Evolutionary conservation across 2,888 invertebrate genomes (phyloP), one percentile per base, ranked within the genome.

Genomic region (Nowickia ferox): DNA sequence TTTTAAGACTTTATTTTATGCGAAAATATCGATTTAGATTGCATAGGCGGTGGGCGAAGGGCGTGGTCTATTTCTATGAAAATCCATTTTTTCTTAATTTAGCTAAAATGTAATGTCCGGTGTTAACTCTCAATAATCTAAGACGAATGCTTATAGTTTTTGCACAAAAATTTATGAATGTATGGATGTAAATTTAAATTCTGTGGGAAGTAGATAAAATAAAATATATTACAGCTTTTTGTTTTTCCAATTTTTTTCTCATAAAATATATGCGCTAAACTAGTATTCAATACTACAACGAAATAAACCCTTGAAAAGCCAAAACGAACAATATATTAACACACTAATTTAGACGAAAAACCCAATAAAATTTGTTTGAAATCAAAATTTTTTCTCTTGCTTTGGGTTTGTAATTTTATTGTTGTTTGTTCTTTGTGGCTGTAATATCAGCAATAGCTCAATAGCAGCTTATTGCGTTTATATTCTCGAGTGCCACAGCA

Each of bases 381-480:
- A 57, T 11, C 53, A 53, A 53, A 19, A 30, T 55, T 30, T 57
- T 38, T 13, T 22, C 30, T 4, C 30, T 1, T 22, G 15, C 6
- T 57, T 30, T 57, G 30, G 2, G 13, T 22, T 15, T 10, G 15
- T 15, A 57, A 9, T 57, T 15, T 53, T 53, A 51, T 53, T 40
- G 38, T 40, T 59, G 40, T 57, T 66, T 13, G 38, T 48, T 30
- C 10, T 48, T 66, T 22, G 48, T 46, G 13, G 46, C 13, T 40
- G 13, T 30, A 19, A 11, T 72, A 48, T n/a, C 48, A 61, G 42
- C 19, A 63, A 42, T 51, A 69, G 11, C n/a, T 78, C 22, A 59
- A 69, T 44, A 61, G 61, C 59, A 69, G 22, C 48, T 59, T 59
- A 1, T 51, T 51, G 38, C 48, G 4, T 68, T 51, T 69, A 42